These are phyloP conservation scores for Apamea crenata DNA, from an alignment of 2,888 invertebrate species.

Conservation along the genomic window DNA sequence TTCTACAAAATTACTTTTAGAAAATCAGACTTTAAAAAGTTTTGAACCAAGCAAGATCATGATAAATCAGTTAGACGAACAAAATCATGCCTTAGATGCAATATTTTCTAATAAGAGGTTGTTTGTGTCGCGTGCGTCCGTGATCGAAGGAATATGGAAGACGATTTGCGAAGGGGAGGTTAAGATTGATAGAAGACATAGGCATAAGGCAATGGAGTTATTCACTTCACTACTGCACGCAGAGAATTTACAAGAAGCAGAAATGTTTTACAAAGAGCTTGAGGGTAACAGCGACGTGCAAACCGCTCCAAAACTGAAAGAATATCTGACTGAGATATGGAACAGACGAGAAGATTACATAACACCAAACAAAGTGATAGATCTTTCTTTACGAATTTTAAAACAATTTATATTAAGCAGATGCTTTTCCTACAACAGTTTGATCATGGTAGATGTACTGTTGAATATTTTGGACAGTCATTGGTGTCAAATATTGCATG, in stretches of 20 bases:
- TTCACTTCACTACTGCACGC: constrained; percentile 46
- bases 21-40: constrained; percentile 51
- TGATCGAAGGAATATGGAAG: constrained; percentile 53
- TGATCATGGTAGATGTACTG: constrained; percentile 71
- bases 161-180: constrained; percentile 50
- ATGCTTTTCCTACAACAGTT: constrained; percentile 66
- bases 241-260: constrained; percentile 24
- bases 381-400: constrained; percentile 50
- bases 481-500: constrained; percentile 62
- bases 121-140: constrained; percentile 39
- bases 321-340: constrained; percentile 46
- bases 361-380: constrained; percentile 33
- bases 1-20: constrained; percentile 64
- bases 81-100: constrained; percentile 57
- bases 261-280: constrained; percentile 38
- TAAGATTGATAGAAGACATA: constrained; percentile 31
- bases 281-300: constrained; percentile 15
- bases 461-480: constrained; percentile 70
- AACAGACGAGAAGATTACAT: constrained; percentile 26
- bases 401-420: constrained; percentile 53
- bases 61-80: constrained; percentile 60
- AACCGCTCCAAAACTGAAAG: constrained; percentile 32
- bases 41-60: constrained; percentile 69
- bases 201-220: constrained; percentile 45
- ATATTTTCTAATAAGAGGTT: constrained; percentile 62